Conservation (phyloP, 1,140 invertebrate species). For the Yoshiicerus persimilis region DNA sequence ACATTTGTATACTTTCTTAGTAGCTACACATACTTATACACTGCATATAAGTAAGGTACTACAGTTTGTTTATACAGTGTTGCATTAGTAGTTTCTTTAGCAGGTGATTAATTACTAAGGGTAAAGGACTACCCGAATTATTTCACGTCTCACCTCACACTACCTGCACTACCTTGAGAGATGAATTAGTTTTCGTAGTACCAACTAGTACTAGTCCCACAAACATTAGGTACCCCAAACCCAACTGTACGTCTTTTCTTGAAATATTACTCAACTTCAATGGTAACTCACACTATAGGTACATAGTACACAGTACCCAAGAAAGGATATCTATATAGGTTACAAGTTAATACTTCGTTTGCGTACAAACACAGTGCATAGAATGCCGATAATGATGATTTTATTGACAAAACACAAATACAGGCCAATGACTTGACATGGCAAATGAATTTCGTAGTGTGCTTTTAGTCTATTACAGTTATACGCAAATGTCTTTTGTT, state of each 20-base stretch:
- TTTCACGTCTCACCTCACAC: background rate
- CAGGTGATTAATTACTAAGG: background rate
- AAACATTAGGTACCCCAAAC: background rate
- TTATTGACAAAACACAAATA: conserved; percentile 4
- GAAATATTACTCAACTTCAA: background rate
- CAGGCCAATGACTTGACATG: background rate
- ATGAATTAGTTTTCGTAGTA: background rate
- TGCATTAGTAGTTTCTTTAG: background rate
- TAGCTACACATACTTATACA: background rate
- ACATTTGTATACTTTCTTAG: background rate
- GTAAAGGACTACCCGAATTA: background rate
- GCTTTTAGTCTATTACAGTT: background rate
- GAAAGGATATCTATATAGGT: too few relatives aligned
- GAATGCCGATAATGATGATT: background rate
- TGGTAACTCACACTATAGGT: too few relatives aligned
- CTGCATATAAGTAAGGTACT: background rate
- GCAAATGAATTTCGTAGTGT: background rate
- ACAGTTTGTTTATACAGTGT: background rate
- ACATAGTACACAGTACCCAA: too few relatives aligned
- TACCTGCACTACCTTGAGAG: background rate
- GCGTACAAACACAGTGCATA: too few relatives aligned
- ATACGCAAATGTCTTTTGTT: background rate
- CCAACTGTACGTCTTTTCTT: background rate
- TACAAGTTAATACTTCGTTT: too few relatives aligned
- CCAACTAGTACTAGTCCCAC: background rate